Base-by-base conservation (phyloP, 2,113 vertebrate genomes). In the Oncorhynchus keta region DNA sequence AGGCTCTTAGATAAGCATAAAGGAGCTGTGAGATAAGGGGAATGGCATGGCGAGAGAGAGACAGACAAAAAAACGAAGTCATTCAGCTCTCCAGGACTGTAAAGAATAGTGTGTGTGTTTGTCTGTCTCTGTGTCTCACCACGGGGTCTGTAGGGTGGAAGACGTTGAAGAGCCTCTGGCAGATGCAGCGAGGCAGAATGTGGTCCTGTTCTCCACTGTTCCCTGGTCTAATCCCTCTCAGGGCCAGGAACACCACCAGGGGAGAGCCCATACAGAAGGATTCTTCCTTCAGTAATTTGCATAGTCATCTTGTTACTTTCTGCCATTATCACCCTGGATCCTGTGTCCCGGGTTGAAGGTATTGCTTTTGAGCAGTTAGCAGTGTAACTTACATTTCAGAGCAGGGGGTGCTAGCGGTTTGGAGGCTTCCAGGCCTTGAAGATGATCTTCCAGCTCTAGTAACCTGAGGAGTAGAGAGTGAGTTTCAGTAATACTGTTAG, bases 201-300 rank as follows among this genome's bases (percentile, higher is more conserved):
- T 98, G 97, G 79, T 98, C 96, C 91, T 99, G 98, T 84, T 92
- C 93, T 72, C 96, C 96, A 48, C 91, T 95, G 90, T 85, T 95
- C 1, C 97, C 97, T 1, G 97, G 97, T 0, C 97, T 95, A 88
- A 99, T 97, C 74, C 97, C 98, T 75, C 97, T 94, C 81, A 99
- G 72, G 0, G 98, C 97, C 92, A 99, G 89, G 85, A 99, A 99
- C 77, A 99, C 97, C 0, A 97, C 97, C 75, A 99, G 88, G 9
- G 97, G 98, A 78, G 97, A 99, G 30, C 98, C 98, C 97, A 99
- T 97, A 74, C 98, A 99, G 94, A 99, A 99, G 92, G 97, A 90
- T 99, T 99, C 84, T 99, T 12, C 61, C 57, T 64, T 62, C 59
- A 16, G 11, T 30, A 4, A 22, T 22, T 16, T 64, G 61, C 18